Base-by-base conservation (phyloP, 2,113 vertebrate genomes). In the Phrynosoma blainvillii region DNA sequence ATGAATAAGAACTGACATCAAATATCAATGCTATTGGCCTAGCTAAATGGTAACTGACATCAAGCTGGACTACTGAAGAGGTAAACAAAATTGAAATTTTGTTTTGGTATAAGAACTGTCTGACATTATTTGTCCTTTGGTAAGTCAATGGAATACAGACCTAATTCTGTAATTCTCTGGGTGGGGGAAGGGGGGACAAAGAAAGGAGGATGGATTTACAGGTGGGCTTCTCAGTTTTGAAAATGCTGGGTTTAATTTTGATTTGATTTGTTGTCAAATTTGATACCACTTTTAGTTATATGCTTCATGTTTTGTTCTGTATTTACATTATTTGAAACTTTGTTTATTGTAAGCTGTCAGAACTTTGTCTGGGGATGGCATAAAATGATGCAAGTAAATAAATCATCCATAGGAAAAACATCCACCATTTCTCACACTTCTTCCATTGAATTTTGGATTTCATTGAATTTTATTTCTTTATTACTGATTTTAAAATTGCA, bases 1-100 rank as follows among this genome's bases (percentile, higher is more conserved):
- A 95, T 96, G 94, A 96, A 96, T 96, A 96, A 96, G 88, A 97
- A 93, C 90, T 97, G 96, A 96, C 96, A 96, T 94, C 80, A 96
- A 94, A 96, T 95, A 96, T 96, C 96, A 95, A 94, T 96, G 95
- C 93, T 96, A 96, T 95, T 96, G 95, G 95, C 89, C 90, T 76
- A 92, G 88, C 89, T 96, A 97, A 97, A 96, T 96, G 92, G 93
- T 96, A 95, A 94, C 89, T 96, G 96, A 95, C 96, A 96, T 95
- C 90, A 92, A 93, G 87, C 87, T 70, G 87, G 92, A 95, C 84
- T 95, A 85, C 88, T 95, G 88, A 94, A 93, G 91, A 95, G 91
- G 92, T 95, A 96, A 97, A 96, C 94, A 97, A 96, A 96, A 95
- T 92, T 93, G 91, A 96, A 96, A 91, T 93, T 92, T 93, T 91